Evolutionary conservation across 2,888 invertebrate genomes (phyloP), one percentile per base, ranked within the genome.

Genomic region (Mesorhabditis belari): DNA sequence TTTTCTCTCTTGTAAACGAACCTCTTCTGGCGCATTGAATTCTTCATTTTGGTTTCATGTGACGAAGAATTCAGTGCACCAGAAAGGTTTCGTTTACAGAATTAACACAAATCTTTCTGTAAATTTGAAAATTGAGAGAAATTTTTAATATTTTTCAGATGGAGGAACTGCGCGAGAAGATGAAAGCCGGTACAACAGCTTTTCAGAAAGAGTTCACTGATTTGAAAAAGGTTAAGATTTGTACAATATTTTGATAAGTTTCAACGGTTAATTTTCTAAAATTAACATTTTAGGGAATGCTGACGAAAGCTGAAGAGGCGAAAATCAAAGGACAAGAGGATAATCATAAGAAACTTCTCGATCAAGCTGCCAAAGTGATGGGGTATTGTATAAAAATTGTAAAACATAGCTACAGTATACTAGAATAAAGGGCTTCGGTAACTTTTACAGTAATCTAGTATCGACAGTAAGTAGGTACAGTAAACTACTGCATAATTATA

Each of bases 91-190:
- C n/a, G n/a, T 58, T 23, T 54, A 23, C n/a, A 25, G 5, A 54
- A 54, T 23, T 5, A 54, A 6, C n/a, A 21, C 26, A 25, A 54
- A 54, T n/a, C 27, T 54, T 25, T 12, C 12, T 21, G 12, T 23
- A 55, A 49, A 17, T 12, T 24, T 35, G 49, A 25, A 26, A 5
- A 55, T 26, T 12, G 12, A n/a, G 23, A 12, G n/a, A 26, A 9
- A 44, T 44, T 56, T 1, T 49, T 56, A 5, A 17, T 21, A 6
- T 49, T 12, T 56, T 65, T 59, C 62, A 78, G 75, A 73, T 79
- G 72, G 70, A 71, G 50, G 79, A 79, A 61, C 67, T 79, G n/a
- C 69, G 79, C 9, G 70, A 70, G 27, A 70, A 79, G 60, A 79
- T 79, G 75, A 75, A 76, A 56, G 64, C 67, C 28, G 75, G 76